Percentiles rank a stretch among this genome's conserved stretches.
Conservation (phyloP, 2,888 invertebrate genomes). For the Harpalus rufipes region DNA sequence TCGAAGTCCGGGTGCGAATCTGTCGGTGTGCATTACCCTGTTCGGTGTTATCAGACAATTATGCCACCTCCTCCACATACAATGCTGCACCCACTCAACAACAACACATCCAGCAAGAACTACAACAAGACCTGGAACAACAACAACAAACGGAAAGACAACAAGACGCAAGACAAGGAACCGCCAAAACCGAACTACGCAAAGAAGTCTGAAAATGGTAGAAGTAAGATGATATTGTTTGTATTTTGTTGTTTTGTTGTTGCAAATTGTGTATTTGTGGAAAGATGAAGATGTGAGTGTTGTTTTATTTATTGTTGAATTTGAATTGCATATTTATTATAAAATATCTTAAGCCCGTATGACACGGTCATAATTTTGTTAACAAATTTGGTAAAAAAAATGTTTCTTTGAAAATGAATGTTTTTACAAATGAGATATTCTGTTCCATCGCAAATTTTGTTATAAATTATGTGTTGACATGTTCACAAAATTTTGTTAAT, state of each 20-base stretch:
- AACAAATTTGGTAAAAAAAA: no score
- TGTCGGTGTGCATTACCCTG: conserved; percentile 27
- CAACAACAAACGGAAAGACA: conserved; percentile 46
- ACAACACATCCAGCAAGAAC: conserved; percentile 65
- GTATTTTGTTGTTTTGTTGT: neutral
- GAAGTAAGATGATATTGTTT: conserved; percentile 46
- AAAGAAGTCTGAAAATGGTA: conserved; percentile 52
- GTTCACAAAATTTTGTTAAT: no score
- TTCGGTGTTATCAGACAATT: conserved; percentile 62
- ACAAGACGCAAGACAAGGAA: conserved; percentile 57
- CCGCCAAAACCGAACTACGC: conserved; percentile 10
- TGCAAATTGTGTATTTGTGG: neutral
- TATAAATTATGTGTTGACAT: no score
- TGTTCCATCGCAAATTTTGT: no score
- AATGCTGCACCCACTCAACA: conserved; percentile 70
- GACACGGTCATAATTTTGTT: no score
- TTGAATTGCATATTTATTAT: no score
- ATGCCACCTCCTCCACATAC: conserved; percentile 71
- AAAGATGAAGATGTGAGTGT: neutral
- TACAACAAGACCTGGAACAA: conserved; percentile 68
- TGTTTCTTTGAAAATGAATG: no score
- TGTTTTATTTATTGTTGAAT: no score
- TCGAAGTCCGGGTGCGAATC: conserved; percentile 11
- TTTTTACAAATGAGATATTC: no score
- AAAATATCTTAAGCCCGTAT: no score